Conservation (phyloP, 2,797 vertebrate species). For the Pelobates cultripes region DNA sequence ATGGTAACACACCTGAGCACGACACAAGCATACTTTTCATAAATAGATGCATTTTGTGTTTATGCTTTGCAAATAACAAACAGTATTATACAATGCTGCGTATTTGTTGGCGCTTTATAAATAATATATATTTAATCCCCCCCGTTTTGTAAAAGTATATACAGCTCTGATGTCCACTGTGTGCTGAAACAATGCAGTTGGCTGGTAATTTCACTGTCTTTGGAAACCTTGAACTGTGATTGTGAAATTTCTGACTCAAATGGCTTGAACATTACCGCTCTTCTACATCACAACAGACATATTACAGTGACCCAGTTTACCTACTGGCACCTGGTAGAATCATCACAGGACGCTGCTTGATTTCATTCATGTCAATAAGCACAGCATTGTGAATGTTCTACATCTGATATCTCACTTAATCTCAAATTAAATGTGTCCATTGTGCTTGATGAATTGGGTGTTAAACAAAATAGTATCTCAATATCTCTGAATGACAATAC, state of each 20-base stretch:
- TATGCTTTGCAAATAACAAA: no score
- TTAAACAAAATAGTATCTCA: no score
- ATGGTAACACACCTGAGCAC: no score
- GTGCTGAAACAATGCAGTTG: conserved; percentile 40
- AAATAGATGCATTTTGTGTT: no score
- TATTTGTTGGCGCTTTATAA: no score
- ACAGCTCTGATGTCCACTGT: conserved; percentile 3
- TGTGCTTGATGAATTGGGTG: no score
- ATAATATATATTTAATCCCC: no score
- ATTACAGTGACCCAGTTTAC: conserved; percentile 49
- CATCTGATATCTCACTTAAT: neutral
- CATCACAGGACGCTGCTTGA: conserved; percentile 17
- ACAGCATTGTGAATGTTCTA: neutral
- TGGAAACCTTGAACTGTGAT: conserved; percentile 36
- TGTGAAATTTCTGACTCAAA: conserved; percentile 32
- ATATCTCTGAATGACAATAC: no score
- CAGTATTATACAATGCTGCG: no score
- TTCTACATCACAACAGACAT: conserved; percentile 39
- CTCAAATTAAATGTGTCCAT: no score
- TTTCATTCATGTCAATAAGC: neutral
- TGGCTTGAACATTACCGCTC: conserved; percentile 35
- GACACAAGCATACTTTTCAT: no score
- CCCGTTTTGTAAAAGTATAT: neutral
- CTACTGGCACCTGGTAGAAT: conserved; percentile 41
- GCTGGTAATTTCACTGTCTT: conserved; percentile 28